Conservation (phyloP, 2,797 vertebrate genomes). For the Cyclopterus lumpus region DNA sequence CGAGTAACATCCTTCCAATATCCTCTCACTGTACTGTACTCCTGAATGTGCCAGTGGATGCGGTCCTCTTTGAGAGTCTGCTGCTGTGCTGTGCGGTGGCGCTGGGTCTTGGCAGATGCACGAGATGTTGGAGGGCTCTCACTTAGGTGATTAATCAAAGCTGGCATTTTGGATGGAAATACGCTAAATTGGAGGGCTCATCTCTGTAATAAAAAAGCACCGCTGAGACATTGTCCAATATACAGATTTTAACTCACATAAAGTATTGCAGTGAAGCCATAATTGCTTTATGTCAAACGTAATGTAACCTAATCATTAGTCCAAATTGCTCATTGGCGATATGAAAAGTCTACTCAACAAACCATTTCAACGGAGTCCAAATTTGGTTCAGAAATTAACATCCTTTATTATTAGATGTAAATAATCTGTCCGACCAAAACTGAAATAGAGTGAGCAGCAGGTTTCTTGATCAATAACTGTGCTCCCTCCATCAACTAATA, state of each 20-base stretch:
- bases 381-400: background rate
- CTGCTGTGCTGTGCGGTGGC: slow-evolving; percentile 40
- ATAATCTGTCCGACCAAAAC: background rate
- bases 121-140: slow-evolving; percentile 66
- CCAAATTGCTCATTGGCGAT: slow-evolving; percentile 28
- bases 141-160: slow-evolving; percentile 80
- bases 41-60: slow-evolving; percentile 13
- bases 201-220: slow-evolving; percentile 63
- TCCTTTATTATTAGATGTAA: slow-evolving; percentile 6
- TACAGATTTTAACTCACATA: slow-evolving; percentile 33
- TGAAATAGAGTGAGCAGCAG: background rate
- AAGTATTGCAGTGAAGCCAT: slow-evolving; percentile 39
- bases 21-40: slow-evolving; percentile 37
- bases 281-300: slow-evolving; percentile 31
- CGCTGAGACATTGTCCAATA: slow-evolving; percentile 62
- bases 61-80: slow-evolving; percentile 52
- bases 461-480: background rate
- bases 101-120: slow-evolving; percentile 68
- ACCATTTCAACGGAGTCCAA: slow-evolving; percentile 22
- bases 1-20: slow-evolving; percentile 64
- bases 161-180: slow-evolving; percentile 78
- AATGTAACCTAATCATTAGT: slow-evolving; percentile 42
- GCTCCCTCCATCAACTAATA: background rate
- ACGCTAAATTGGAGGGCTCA: slow-evolving; percentile 64
- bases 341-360: slow-evolving; percentile 26